Base-by-base conservation (phyloP, 92 coral and sea anemone species). In the Porites cylindrica region DNA sequence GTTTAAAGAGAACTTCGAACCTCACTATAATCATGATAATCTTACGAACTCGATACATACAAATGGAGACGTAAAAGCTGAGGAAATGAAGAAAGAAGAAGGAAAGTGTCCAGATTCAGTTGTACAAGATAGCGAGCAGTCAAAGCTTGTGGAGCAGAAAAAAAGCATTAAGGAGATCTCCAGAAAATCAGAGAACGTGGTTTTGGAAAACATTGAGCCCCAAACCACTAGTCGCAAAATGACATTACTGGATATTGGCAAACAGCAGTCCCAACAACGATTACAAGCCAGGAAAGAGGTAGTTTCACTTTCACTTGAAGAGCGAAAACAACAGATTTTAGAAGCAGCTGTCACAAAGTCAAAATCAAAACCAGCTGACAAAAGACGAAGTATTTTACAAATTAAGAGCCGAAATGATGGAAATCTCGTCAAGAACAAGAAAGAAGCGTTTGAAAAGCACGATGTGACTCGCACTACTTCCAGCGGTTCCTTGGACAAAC, bases 341-440 rank as follows among this genome's bases (percentile, higher is more conserved):
- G 91, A 65, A 5, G 82, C 91, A 8, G 82, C 82, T 82, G 82
- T 11, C 3, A 10, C 91, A 50, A 63, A 66, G 26, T 68, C 78
- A 16, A 75, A 88, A 82, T 60, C 77, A 9, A 88, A 88, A 75
- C 82, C 88, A 3, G 88, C 82, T 54, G 58, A 74, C 29, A 66
- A 82, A 20, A 72, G 91, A 23, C 62, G 88, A 59, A 88, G 91
- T 66, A 88, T 88, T 63, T 59, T 81, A 21, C 80, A 76, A 71
- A 82, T 88, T 75, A 61, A 76, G 78, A 88, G 65, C 24, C 88
- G 82, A 19, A 88, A 66, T 67, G 91, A 56, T 16, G 91, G 85
- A 6, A 88, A 82, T 51, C 91, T 88, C 18, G 91, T 88, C 9
- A 79, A 60, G 43, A 75, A 51, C 65, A 82, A 81, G 70, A 82